Evolutionary conservation across 2,797 vertebrate genomes (phyloP), one percentile per base, ranked within the genome.

Genomic region (Pseudopleuronectes americanus): DNA sequence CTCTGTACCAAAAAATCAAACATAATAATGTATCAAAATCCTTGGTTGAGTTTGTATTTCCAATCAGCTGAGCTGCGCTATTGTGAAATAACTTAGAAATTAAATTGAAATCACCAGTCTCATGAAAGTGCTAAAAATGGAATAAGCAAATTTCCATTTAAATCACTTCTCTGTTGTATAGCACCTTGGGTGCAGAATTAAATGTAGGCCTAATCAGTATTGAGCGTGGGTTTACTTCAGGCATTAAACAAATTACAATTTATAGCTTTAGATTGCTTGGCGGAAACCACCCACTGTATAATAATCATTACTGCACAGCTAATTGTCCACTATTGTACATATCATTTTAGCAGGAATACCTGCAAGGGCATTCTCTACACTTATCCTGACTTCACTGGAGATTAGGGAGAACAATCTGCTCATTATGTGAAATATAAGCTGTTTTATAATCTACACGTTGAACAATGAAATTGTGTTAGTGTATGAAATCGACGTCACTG

Each of bases 241-340:
- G 88, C 87, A 80, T 84, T 85, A 84, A 83, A 88, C 77, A 87
- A 89, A 92, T 90, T 84, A 90, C 82, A 90, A 90, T 90, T 75
- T 82, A 89, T 88, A 70, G 64, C 64, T 68, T 70, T 75, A 83
- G 76, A 84, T 77, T 77, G 78, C 82, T 74, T 70, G 60, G 70
- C 72, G 68, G 73, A 78, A 86, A 68, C 72, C 72, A 71, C 70
- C 74, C 77, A 63, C 76, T 80, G 82, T 81, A 85, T 84, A 84
- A 87, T 83, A 82, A 83, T 83, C 66, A 81, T 84, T 83, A 88
- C 68, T 73, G 65, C 76, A 61, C 57, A 69, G 68, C 74, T 88
- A 87, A 88, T 91, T 86, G 86, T 90, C 63, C 75, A 83, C 80
- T 76, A 79, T 86, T 84, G 85, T 85, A 79, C 78, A 69, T 73